phyloP scores from a whole-genome alignment of 2,113 vertebrate genomes.

The Thunnus thynnus region DNA sequence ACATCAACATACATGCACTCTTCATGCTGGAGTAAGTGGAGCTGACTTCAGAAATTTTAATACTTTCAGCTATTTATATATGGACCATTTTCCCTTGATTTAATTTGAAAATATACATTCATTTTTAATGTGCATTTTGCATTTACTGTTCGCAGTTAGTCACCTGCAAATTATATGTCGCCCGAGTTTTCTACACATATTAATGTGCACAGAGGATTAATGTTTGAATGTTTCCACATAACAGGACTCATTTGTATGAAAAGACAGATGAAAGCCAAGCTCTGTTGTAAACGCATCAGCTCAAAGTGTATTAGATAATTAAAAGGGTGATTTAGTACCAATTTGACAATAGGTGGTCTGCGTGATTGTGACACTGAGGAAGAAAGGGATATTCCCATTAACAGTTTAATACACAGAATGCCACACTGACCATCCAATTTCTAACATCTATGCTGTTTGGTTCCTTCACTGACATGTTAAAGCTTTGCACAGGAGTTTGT shows the following conservation, averaged over 20 bases:
- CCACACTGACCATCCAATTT: background rate
- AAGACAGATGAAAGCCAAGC: background rate
- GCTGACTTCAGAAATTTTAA: conserved; percentile 31
- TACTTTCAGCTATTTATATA: conserved; percentile 27
- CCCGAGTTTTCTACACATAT: background rate
- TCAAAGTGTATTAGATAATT: conserved; percentile 1
- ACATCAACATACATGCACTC: conserved; percentile 19
- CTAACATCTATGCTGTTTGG: background rate
- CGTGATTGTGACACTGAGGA: no score
- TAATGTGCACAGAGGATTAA: background rate
- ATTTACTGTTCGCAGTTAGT: conserved; percentile 31
- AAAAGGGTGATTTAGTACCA: background rate
- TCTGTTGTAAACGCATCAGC: background rate
- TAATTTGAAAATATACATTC: conserved; percentile 6
- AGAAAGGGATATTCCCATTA: background rate
- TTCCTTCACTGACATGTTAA: background rate
- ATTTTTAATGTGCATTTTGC: conserved; percentile 24
- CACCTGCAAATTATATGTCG: conserved; percentile 4
- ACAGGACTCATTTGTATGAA: background rate
- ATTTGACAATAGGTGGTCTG: no score
- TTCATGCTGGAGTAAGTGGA: conserved; percentile 38
- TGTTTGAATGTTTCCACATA: background rate
- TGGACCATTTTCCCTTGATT: conserved; percentile 41
- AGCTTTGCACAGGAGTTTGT: background rate
- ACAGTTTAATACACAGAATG: background rate